Evolutionary conservation across 2,113 vertebrate species (phyloP).

Genomic region (Noturus placidus): DNA sequence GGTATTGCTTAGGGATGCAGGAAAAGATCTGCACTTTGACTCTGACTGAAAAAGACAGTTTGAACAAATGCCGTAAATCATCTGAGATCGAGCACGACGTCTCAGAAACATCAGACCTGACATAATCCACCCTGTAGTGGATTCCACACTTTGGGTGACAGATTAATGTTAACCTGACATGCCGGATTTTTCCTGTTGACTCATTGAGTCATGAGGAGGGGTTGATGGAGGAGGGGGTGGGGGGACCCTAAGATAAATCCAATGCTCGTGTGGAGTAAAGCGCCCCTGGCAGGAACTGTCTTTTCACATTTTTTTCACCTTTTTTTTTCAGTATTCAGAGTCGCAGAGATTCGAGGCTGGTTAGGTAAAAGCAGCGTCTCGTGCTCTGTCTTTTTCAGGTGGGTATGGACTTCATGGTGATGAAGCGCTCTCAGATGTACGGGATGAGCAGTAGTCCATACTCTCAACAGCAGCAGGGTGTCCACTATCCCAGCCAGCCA

Average conservation of each 20-base stretch:
- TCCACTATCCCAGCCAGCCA: constrained; percentile 84
- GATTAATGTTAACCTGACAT: constrained; percentile 65
- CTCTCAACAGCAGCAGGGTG: constrained; percentile 79
- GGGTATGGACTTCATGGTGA: constrained; percentile 93
- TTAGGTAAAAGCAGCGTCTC: not conserved
- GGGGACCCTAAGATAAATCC: constrained; percentile 57
- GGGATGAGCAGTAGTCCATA: constrained; percentile 89
- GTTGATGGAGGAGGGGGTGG: constrained; percentile 44
- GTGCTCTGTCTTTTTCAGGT: constrained; percentile 72
- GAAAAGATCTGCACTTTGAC: constrained; percentile 19
- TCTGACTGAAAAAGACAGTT: constrained; percentile 38
- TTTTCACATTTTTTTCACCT: constrained; percentile 41
- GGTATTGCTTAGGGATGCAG: constrained; percentile 37
- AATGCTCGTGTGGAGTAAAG: constrained; percentile 63
- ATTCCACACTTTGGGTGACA: constrained; percentile 63
- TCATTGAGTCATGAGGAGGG: constrained; percentile 51
- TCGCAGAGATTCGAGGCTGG: not conserved
- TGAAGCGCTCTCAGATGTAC: constrained; percentile 95
- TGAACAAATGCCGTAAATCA: constrained; percentile 70
- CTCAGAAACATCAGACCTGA: constrained; percentile 58
- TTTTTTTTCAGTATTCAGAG: constrained; percentile 22
- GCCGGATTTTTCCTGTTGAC: constrained; percentile 61
- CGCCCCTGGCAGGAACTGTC: constrained; percentile 54
- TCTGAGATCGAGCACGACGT: constrained; percentile 62
- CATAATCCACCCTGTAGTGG: constrained; percentile 48